Base-by-base conservation (phyloP, 2,797 vertebrate species). In the Helicolenus hilgendorfi region DNA sequence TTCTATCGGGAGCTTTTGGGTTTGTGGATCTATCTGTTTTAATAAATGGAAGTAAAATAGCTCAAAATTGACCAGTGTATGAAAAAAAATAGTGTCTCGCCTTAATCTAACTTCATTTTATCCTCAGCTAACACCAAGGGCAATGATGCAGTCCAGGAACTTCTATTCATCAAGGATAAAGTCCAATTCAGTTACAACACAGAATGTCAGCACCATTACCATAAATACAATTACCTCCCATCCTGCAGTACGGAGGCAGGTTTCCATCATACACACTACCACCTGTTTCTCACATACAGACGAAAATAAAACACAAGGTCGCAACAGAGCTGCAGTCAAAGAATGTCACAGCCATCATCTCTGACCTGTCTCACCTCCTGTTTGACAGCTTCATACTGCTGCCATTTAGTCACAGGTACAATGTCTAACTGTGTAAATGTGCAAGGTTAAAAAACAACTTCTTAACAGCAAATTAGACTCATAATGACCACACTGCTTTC, bases 391-490 rank as follows among this genome's bases (percentile, higher is more conserved):
- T 55, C 22, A 11, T 9, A 67, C 71, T 33, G 56, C 35, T 10
- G 69, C 79, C 83, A 80, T 85, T 79, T 89, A 76, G 31, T 80
- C 67, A 70, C 53, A 70, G 67, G 3, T 59, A 38, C 59, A 15
- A 26, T 5, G 35, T 86, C 72, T 38, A 6, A 11, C 41, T 62
- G 33, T n/a, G 18, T 22, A 26, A 60, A 53, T 45, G 41, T 45
- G 41, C 41, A 0, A 45, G 41, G 15, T 45, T 45, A 45, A 45
- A 45, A 18, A 45, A 45, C 6, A 45, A 56, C 55, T n/a, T 56
- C n/a, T 24, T 22, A 56, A 59, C n/a, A 62, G 26, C 45, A 64
- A 33, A 45, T 60, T 45, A 45, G 4, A 73, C 36, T 58, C 7
- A 27, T 5, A 45, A 18, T 18, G 41, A 45, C 41, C 10, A 9